Evolutionary conservation across 2,113 vertebrate species (phyloP).

Genomic region (Machaerirhynchus nigripectus): DNA sequence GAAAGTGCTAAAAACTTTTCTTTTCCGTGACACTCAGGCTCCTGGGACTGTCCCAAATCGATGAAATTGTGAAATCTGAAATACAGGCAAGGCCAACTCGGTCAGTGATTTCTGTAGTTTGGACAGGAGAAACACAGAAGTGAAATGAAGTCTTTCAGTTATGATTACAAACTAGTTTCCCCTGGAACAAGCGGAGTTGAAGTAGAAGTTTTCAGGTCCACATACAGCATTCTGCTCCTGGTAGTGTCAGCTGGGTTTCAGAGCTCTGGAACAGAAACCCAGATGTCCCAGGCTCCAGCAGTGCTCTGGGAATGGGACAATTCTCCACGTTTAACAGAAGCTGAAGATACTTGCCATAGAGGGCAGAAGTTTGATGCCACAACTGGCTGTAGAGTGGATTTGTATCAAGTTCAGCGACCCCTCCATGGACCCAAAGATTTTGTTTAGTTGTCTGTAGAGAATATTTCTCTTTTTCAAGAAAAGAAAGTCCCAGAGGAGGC

Average conservation of each 20-base stretch:
- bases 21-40: background rate
- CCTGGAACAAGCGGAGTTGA: background rate
- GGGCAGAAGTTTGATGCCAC: background rate
- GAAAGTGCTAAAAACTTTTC: background rate
- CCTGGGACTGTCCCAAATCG: background rate
- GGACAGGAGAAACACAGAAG: fast-evolving
- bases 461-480: background rate
- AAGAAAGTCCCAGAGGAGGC: background rate
- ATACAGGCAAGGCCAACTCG: background rate
- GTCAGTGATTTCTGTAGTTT: background rate
- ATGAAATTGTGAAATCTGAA: background rate
- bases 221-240: background rate
- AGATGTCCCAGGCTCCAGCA: background rate
- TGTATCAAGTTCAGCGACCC: background rate
- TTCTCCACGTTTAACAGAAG: background rate
- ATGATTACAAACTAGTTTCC: background rate
- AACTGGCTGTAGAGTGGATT: background rate
- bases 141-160: background rate
- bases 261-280: background rate
- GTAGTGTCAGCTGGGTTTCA: background rate
- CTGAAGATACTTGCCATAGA: fast-evolving
- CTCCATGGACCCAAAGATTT: background rate
- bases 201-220: background rate
- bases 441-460: background rate
- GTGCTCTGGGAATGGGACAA: background rate